phyloP scores from a whole-genome alignment of 2,797 vertebrate genomes.

The Pipistrellus nathusii region DNA sequence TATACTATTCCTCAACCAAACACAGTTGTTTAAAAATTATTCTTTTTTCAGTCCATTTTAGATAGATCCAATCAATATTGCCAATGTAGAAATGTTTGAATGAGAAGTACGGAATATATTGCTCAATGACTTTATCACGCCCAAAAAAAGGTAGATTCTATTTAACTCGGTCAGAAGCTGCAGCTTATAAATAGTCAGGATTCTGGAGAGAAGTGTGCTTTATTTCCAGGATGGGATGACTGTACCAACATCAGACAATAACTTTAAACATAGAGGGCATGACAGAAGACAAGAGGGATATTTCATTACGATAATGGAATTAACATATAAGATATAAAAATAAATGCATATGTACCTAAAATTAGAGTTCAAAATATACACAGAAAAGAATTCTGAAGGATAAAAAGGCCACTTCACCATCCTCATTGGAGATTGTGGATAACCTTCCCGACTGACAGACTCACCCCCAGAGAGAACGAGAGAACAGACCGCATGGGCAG shows the following conservation, averaged over 20 bases:
- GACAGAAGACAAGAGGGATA: background rate
- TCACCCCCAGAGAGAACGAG: background rate
- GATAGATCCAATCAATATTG: background rate
- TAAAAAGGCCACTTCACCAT: background rate
- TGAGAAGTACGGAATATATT: background rate
- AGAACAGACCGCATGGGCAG: background rate
- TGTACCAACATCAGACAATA: background rate
- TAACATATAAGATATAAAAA: background rate
- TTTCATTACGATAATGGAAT: background rate
- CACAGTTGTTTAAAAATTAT: background rate
- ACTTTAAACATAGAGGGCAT: background rate
- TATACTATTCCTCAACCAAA: background rate
- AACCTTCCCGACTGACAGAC: background rate
- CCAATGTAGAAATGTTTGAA: slow-evolving; percentile 2
- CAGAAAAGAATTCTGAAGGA: background rate
- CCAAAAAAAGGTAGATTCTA: background rate
- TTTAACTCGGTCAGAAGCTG: background rate
- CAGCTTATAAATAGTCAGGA: background rate
- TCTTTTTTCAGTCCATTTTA: background rate
- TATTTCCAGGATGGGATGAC: background rate
- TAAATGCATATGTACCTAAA: background rate
- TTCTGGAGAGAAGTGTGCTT: background rate
- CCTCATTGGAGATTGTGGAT: background rate
- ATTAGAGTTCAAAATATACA: background rate
- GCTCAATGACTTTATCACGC: background rate